A percentile compares a stretch with the other conserved stretches of the same genome.
Conservation (phyloP, 2,113 vertebrate species). For the Alligator mississippiensis region DNA sequence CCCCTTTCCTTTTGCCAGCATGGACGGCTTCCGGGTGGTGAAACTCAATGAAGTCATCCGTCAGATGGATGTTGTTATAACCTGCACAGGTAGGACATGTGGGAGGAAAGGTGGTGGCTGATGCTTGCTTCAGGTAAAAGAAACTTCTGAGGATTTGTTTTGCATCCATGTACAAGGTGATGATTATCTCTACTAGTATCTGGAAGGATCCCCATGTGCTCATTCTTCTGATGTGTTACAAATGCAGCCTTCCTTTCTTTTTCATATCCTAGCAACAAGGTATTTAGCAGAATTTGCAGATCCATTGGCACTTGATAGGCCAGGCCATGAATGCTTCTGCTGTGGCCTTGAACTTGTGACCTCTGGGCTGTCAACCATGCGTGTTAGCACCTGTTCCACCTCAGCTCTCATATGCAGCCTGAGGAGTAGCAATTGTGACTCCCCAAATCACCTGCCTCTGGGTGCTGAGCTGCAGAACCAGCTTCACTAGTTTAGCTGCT, state of each 20-base stretch:
- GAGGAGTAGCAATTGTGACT: not conserved
- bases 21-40: conserved; percentile 98
- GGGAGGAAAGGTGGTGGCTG: not conserved
- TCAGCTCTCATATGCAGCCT: not conserved
- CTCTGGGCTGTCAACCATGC: no score
- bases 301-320: no score
- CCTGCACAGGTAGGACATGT: conserved; percentile 90
- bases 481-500: not conserved
- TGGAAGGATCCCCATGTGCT: not conserved
- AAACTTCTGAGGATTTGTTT: not conserved
- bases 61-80: conserved; percentile 97
- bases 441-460: not conserved
- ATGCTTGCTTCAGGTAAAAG: not conserved
- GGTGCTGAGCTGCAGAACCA: not conserved
- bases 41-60: conserved; percentile 98
- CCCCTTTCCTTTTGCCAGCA: conserved; percentile 80
- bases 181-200: not conserved
- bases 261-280: no score
- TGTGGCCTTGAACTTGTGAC: no score
- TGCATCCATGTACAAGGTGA: not conserved
- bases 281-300: not conserved
- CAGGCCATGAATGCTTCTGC: no score
- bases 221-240: not conserved
- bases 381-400: no score
- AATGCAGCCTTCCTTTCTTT: not conserved